These are phyloP conservation scores for Scaptodrosophila latifasciaeformis DNA, from an alignment of 2,888 invertebrate species.

Conservation along the genomic window DNA sequence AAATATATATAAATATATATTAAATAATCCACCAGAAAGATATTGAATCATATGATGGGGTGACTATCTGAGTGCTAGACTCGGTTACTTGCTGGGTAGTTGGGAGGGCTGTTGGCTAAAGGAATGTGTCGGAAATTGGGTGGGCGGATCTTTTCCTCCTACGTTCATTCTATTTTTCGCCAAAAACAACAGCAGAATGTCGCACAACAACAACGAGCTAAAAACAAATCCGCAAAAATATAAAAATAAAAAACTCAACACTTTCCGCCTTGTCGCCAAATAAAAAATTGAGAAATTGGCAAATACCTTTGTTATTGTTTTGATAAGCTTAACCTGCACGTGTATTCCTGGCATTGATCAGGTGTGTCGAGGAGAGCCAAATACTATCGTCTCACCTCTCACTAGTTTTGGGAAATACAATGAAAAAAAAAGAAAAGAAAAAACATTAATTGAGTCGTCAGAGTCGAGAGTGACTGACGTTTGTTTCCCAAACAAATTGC, in stretches of 20 bases:
- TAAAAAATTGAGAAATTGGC: conserved; percentile 14
- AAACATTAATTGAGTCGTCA: conserved; percentile 23
- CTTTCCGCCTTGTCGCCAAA: neutral
- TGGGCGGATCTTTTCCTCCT: too few relatives aligned
- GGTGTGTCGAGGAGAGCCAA: conserved; percentile 19
- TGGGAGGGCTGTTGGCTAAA: too few relatives aligned
- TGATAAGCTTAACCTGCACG: conserved; percentile 16
- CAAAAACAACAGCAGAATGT: too few relatives aligned
- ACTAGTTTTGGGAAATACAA: too few relatives aligned
- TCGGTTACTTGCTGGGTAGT: neutral
- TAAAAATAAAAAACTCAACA: neutral
- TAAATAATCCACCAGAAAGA: too few relatives aligned
- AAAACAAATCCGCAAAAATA: too few relatives aligned
- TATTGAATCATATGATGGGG: neutral
- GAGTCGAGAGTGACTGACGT: conserved; percentile 11
- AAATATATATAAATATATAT: neutral
- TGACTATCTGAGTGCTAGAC: neutral
- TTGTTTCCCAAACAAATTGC: conserved; percentile 12
- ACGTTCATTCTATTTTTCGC: too few relatives aligned
- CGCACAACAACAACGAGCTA: too few relatives aligned
- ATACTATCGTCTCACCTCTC: conserved; percentile 19
- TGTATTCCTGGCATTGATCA: conserved; percentile 10
- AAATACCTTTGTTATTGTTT: neutral
- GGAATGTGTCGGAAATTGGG: too few relatives aligned
- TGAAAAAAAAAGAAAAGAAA: too few relatives aligned